Evolutionary conservation across 1,140 invertebrate species (phyloP).

Genomic region (Drosophila grimshawi): DNA sequence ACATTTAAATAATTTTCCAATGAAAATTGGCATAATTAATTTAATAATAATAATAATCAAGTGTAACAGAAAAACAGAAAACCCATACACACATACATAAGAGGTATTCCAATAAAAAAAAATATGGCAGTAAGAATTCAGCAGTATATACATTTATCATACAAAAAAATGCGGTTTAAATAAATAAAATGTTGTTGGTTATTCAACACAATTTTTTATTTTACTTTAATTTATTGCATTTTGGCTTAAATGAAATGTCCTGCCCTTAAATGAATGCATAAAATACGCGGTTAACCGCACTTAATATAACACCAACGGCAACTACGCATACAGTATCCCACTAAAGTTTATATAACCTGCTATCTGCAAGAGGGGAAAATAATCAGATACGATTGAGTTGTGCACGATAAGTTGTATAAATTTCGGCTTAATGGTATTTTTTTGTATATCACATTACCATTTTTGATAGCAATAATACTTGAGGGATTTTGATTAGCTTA

Average conservation of each 20-base stretch:
- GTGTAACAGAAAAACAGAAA: conserved; percentile 31
- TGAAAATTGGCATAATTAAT: conserved; percentile 79
- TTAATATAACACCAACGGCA: conserved; percentile 43
- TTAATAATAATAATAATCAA: conserved; percentile 79
- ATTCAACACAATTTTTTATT: conserved; percentile 23
- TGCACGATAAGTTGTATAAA: too few species aligned
- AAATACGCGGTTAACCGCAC: conserved; percentile 67
- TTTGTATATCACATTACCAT: too few species aligned
- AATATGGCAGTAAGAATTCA: conserved; percentile 45
- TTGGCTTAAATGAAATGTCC: conserved; percentile 70
- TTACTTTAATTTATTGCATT: conserved; percentile 35
- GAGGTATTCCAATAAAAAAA: conserved; percentile 44
- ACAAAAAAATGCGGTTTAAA: conserved; percentile 48
- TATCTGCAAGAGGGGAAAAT: neutral
- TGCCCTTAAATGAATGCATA: conserved; percentile 66
- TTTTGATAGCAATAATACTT: too few species aligned
- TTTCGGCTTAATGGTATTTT: too few species aligned
- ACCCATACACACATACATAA: conserved; percentile 14
- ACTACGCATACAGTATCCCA: conserved; percentile 7
- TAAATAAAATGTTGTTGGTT: conserved; percentile 63
- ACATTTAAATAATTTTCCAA: conserved; percentile 76
- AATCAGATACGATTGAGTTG: conserved; percentile 1
- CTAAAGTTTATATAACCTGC: conserved; percentile 5
- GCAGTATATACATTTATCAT: conserved; percentile 23
- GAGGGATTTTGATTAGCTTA: too few species aligned